Base-by-base conservation (phyloP, 2,888 invertebrate genomes). In the Microplitis deprimator region DNA sequence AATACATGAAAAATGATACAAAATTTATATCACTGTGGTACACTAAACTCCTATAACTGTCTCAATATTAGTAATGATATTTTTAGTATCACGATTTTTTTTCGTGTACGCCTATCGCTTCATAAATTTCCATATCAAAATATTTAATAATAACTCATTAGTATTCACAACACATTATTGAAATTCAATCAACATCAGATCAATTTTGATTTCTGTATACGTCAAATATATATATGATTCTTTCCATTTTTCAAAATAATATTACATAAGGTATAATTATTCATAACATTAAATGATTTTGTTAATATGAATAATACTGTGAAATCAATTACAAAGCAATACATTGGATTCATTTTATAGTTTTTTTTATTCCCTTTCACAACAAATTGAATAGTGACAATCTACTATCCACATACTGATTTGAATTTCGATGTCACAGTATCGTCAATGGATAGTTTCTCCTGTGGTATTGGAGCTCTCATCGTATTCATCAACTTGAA, bases 361-460 rank as follows among this genome's bases (percentile, higher is more conserved):
- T 29, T 29, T 29, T 2, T 29, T 29, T 29, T 29, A 29, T 29
- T 29, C 0, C 29, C 29, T 29, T 29, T 29, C 29, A 29, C 29
- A 29, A 29, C 29, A 29, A 29, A 29, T 3, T 29, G 3, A 29
- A 29, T 29, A 29, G 29, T 29, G 3, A 3, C 29, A 29, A 29
- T 29, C 29, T 41, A 62, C 10, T 40, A n/a, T 62, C 77, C 81
- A 82, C 83, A 88, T 85, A 86, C 84, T 41, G 87, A 85, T 77
- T 87, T 87, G 71, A 84, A 82, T 81, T 87, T 86, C 76, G 83
- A 80, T 85, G 88, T 89, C 86, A 88, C 89, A 84, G 86, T 87
- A 3, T 78, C 80, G 62, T 84, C 85, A 75, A 81, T 80, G 1
- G 87, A 87, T 74, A 1, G 88, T 85, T 78, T 87, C 88, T 29